These are phyloP conservation scores for Schizaphis graminum DNA, from an alignment of 2,888 invertebrate species.

Conservation along the genomic window DNA sequence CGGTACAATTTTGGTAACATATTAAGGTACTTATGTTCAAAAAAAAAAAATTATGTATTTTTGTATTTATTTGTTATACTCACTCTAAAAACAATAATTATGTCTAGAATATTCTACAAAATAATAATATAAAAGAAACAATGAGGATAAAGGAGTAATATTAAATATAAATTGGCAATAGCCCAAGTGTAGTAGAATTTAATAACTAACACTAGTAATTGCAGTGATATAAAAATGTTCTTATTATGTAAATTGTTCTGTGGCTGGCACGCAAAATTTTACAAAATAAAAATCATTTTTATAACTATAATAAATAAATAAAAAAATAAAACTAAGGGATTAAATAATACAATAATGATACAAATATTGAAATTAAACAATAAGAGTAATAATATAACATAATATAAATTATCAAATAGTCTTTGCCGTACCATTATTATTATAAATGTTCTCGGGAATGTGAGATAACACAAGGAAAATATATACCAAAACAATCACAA, in stretches of 20 bases:
- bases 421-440: not conserved
- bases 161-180: not conserved
- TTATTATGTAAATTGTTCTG: not conserved
- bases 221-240: not conserved
- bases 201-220: not conserved
- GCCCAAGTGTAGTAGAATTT: not conserved
- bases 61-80: not conserved
- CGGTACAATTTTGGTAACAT: not conserved
- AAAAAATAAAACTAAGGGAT: not conserved
- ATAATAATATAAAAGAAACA: not conserved
- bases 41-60: not conserved
- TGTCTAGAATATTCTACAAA: not conserved
- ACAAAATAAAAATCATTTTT: not conserved
- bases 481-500: not conserved
- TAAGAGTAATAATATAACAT: not conserved
- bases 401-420: not conserved
- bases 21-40: not conserved
- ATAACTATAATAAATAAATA: not conserved
- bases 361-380: not conserved
- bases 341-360: slow-evolving; percentile 14
- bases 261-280: not conserved
- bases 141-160: not conserved
- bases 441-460: not conserved
- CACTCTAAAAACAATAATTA: not conserved
- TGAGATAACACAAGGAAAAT: not conserved